Evolutionary conservation across 2,888 invertebrate genomes (phyloP), one percentile per base, ranked within the genome.

Genomic region (Synanthedon myopaeformis): DNA sequence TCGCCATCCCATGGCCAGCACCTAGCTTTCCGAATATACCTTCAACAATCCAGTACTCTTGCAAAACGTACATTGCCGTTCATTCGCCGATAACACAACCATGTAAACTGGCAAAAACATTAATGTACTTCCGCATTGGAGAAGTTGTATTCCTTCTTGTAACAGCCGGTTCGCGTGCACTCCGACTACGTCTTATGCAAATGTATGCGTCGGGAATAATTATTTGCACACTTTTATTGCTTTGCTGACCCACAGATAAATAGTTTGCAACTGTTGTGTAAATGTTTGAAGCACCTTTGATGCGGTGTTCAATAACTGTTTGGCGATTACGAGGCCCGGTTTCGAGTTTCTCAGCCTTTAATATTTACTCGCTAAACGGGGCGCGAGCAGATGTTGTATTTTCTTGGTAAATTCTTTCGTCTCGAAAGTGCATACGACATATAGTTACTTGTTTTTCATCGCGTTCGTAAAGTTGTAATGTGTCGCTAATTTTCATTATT

Each of bases 401-500:
- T 69, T 13, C 67, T 62, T 59, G 57, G 68, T 65, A 74, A 72
- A 75, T 73, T 67, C 63, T 70, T 69, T 64, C 59, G 56, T 53
- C 61, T 64, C 58, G 64, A 66, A 65, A 68, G 64, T 67, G 65
- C 64, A 61, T 63, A 63, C 64, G 61, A 41, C 28, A 51, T 41
- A 51, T 51, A 72, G 66, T 67, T 66, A 66, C 63, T 62, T 57
- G 60, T 64, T 64, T n/a, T 63, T 57, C 56, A 61, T 62, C 60
- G 61, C 69, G 66, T 76, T 76, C 70, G 69, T 59, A 54, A 58
- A 67, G 62, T 61, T 66, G 73, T 66, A 74, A 69, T 54, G 55
- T 60, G 63, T 71, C 67, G 79, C 76, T 77, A 77, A 78, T 79
- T 72, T 70, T 66, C 64, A 58, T 70, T 76, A 65, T 82, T 76